Conservation (phyloP, 2,888 invertebrate genomes). For the Pheosia tremula region DNA sequence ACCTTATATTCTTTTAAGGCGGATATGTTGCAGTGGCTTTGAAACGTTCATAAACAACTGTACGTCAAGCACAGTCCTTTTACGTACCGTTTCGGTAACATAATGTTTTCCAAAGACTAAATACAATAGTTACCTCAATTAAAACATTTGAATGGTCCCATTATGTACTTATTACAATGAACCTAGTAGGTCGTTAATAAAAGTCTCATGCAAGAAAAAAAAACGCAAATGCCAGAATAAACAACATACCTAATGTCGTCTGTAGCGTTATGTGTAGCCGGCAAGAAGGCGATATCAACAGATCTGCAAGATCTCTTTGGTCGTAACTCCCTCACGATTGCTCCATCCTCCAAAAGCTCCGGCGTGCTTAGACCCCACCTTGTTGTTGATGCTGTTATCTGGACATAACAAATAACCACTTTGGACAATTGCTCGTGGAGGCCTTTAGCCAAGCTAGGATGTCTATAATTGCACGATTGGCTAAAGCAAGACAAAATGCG, state of each 20-base stretch:
- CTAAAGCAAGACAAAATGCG: too few relatives aligned
- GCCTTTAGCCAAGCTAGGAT: too few relatives aligned
- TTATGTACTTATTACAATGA: too few relatives aligned
- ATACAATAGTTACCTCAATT: neutral
- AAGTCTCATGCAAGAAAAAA: neutral
- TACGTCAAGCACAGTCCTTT: too few relatives aligned
- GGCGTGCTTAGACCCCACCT: slow-evolving; percentile 70
- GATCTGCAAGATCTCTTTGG: slow-evolving; percentile 69
- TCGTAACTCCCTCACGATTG: slow-evolving; percentile 66
- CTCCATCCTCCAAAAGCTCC: slow-evolving; percentile 65
- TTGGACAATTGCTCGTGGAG: neutral
- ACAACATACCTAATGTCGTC: slow-evolving; percentile 66
- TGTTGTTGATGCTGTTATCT: slow-evolving; percentile 70
- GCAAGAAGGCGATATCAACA: slow-evolving; percentile 71
- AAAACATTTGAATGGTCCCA: neutral
- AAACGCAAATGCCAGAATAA: neutral
- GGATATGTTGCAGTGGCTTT: too few relatives aligned
- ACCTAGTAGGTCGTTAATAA: too few relatives aligned
- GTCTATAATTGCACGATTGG: too few relatives aligned
- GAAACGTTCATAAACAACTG: too few relatives aligned
- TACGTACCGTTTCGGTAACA: too few relatives aligned
- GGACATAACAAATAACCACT: slow-evolving; percentile 11
- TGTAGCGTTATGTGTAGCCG: slow-evolving; percentile 69
- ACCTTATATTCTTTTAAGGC: too few relatives aligned
- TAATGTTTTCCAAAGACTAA: neutral